Evolutionary conservation across 2,113 vertebrate species (phyloP), one percentile per base, ranked within the genome.

Genomic region (Sceloporus tristichus): DNA sequence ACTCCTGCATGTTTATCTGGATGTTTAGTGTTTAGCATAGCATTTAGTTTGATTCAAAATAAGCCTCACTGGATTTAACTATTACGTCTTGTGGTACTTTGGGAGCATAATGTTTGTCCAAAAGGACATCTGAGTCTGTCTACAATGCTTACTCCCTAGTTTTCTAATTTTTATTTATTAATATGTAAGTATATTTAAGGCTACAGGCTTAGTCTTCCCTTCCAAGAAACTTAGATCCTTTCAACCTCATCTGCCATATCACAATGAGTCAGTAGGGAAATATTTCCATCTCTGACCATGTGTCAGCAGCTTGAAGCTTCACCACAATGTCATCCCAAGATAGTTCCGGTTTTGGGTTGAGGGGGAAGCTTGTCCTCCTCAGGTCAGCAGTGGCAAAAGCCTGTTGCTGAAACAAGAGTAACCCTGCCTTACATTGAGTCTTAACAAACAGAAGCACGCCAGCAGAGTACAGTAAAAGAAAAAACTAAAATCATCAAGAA

Each of bases 241-340:
- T 56, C 71, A 74, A 18, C 40, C 25, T 54, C 29, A 75, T 56
- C 53, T 25, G 48, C 38, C 71, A 29, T 71, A 8, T 82, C 25
- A 2, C 21, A 5, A 40, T 40, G 79, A n/a, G 34, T 82, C 19
- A 66, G 71, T n/a, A 9, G 82, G 10, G 1, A 86, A 88, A 79
- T 3, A 21, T 62, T 90, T 27, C 54, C 68, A 73, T 40, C 34
- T 62, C 85, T 87, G 79, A 73, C 13, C n/a, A 73, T 81, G 53
- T 42, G 85, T 74, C 53, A 81, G 34, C 66, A 62, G 79, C 13
- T 73, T 59, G 78, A 59, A 40, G 70, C 23, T 59, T 54, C 19
- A 73, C 48, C 66, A 59, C 34, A 23, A 80, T 59, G 54, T 68
- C 54, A 54, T 53, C 42, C 66, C 66, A 73, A 11, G 9, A 11